Evolutionary conservation across 2,113 vertebrate species (phyloP), one percentile per base, ranked within the genome.

Genomic region (Chiloscyllium plagiosum): DNA sequence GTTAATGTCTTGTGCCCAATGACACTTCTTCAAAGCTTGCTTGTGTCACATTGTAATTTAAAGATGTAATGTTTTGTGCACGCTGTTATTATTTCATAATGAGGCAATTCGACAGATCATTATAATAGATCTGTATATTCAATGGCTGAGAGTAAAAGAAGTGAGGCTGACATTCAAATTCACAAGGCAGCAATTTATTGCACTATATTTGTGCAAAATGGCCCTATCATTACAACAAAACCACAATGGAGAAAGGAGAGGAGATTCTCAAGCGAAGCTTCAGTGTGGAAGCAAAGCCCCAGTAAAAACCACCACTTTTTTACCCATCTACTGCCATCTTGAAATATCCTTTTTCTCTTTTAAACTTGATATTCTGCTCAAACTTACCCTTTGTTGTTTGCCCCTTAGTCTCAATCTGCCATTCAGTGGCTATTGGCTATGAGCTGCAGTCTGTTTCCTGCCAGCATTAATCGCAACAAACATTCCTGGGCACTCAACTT

Each of bases 11-110:
- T 47, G 42, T 47, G 42, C 42, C 42, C 42, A 47, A 47, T 47
- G 42, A 47, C 42, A 47, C 42, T 47, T 47, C 42, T 47, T 47
- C 42, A 47, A 47, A 47, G 42, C 42, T 47, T 47, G 42, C 42
- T 47, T 47, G 42, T n/a, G 0, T 52, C 2, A 61, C 4, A n/a
- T 65, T 65, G 56, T 65, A 92, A 66, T 92, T 65, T 33, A 56
- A 7, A 65, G 89, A 4, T 92, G 89, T 33, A 92, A 37, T 92
- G 13, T 92, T 65, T 92, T 65, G 56, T 65, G 56, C 52, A 52
- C 42, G 19, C n/a, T 37, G n/a, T n/a, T 65, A 92, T 92, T 65
- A 92, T 92, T 92, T 15, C 56, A 92, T 56, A 92, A 92, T 65
- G 65, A 92, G 56, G 4, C 29, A 61, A 22, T 92, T 65, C 15